Evolutionary conservation across 2,113 vertebrate species (phyloP).

Genomic region (Laticauda colubrina): DNA sequence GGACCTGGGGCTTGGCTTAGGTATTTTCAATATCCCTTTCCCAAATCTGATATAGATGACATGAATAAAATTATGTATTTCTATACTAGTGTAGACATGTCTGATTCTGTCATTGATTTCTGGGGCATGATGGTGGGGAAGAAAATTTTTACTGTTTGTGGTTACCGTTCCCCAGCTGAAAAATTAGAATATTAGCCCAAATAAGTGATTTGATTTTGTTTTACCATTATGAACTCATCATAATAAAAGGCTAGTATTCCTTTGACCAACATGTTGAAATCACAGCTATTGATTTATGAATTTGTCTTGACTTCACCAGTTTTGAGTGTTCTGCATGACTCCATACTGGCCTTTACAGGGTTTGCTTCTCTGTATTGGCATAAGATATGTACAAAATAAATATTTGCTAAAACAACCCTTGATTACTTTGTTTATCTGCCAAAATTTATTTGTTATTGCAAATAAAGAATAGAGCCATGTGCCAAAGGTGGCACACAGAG

Average conservation of each 20-base stretch:
- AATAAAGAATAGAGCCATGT: neutral
- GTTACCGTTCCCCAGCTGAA: neutral
- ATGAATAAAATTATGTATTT: neutral
- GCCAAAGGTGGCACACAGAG: too few species aligned
- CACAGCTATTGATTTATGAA: neutral
- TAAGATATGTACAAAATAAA: neutral
- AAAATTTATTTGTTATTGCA: neutral
- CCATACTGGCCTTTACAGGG: neutral
- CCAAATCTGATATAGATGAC: neutral
- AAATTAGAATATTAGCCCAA: neutral
- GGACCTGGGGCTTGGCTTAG: neutral
- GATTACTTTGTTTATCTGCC: neutral
- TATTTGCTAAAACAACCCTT: neutral
- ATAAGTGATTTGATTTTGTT: neutral
- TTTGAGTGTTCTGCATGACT: neutral
- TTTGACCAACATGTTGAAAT: neutral
- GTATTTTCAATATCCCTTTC: neutral
- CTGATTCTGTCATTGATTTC: neutral
- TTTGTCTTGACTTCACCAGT: neutral
- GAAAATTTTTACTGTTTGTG: neutral
- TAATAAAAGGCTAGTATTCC: neutral
- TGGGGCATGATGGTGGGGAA: neutral
- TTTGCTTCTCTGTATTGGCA: neutral
- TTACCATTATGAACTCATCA: neutral
- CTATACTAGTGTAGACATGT: neutral